These are phyloP conservation scores for Mixornis gularis DNA, from an alignment of 2,113 vertebrate species.

Conservation along the genomic window DNA sequence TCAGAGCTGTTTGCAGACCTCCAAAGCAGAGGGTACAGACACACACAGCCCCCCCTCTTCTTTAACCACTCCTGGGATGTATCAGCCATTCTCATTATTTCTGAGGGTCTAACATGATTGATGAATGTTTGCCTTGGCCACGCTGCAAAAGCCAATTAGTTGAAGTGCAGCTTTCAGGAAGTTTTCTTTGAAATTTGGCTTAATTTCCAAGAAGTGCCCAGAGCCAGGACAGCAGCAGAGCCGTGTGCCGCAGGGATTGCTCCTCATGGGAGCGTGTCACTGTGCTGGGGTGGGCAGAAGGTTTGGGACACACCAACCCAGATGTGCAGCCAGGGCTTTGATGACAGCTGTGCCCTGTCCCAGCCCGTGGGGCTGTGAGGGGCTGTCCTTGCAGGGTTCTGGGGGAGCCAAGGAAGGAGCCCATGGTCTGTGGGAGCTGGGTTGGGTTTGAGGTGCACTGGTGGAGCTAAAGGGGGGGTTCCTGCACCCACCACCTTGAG, in stretches of 20 bases:
- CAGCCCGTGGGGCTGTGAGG: accelerated
- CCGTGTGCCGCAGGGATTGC: neutral
- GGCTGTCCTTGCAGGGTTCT: accelerated
- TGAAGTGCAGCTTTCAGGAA: conserved; percentile 57
- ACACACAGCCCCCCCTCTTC: neutral
- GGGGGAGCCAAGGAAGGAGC: neutral
- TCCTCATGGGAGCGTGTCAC: neutral
- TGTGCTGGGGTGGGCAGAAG: neutral
- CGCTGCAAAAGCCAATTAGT: conserved; percentile 39
- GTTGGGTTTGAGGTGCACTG: accelerated
- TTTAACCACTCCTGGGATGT: neutral
- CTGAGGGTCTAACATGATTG: conserved; percentile 40
- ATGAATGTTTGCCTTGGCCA: conserved; percentile 15
- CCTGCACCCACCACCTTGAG: accelerated
- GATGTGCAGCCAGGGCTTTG: accelerated
- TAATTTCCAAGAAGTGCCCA: neutral
- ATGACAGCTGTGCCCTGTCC: neutral
- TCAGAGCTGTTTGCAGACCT: neutral
- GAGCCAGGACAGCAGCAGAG: neutral
- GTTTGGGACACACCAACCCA: accelerated
- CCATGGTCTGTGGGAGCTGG: accelerated
- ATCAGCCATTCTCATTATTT: conserved; percentile 16
- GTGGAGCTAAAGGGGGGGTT: neutral
- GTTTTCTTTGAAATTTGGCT: conserved; percentile 58
- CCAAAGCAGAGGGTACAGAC: neutral